Evolutionary conservation across 2,113 vertebrate genomes (phyloP).

Genomic region (Callocephalon fimbriatum): DNA sequence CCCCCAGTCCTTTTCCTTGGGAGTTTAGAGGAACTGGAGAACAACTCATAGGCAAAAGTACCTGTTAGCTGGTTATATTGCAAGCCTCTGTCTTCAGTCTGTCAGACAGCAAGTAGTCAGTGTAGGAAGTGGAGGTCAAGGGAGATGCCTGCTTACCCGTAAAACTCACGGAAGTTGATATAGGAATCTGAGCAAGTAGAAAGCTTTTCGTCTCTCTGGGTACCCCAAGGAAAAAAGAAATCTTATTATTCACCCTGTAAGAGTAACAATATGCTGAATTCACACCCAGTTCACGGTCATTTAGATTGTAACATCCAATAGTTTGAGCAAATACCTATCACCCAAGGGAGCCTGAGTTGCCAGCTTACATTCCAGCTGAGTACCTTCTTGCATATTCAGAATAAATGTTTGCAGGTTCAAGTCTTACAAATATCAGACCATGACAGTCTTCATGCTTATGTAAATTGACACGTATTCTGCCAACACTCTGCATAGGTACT

Average conservation of each 20-base stretch:
- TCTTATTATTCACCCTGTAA: neutral
- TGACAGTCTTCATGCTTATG: neutral
- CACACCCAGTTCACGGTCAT: neutral
- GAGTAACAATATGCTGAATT: neutral
- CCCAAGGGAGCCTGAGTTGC: neutral
- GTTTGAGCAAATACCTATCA: neutral
- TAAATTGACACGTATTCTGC: neutral
- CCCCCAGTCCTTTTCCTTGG: neutral
- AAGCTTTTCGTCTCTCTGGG: neutral
- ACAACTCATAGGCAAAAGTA: neutral
- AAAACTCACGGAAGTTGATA: neutral
- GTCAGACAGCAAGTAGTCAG: neutral
- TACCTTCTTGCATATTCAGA: neutral
- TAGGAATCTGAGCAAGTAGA: neutral
- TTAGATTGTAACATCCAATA: neutral
- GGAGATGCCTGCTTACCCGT: fast-evolving
- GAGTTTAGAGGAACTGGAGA: neutral
- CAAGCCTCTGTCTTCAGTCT: neutral
- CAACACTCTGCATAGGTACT: neutral
- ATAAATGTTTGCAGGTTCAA: neutral
- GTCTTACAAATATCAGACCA: neutral
- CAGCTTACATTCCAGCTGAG: neutral
- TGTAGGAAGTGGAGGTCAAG: fast-evolving
- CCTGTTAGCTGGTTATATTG: neutral
- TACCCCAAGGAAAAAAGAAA: neutral